Base-by-base conservation (phyloP, 2,113 vertebrate genomes). In the Crotalus tigris region DNA sequence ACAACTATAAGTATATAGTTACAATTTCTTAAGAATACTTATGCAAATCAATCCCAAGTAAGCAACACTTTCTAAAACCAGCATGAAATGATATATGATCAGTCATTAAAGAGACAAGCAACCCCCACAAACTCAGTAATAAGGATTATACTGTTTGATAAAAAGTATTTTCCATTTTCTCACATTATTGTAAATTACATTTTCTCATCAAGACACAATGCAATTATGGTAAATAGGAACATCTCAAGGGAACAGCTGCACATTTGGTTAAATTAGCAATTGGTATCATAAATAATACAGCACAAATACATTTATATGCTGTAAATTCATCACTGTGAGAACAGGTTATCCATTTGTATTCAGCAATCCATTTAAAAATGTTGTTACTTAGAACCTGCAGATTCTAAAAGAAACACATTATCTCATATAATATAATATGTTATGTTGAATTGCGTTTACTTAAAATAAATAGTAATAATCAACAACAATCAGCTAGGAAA, bases 251-350 rank as follows among this genome's bases (percentile, higher is more conserved):
- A 90, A 53, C 69, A 90, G 75, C 55, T 93, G 92, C 88, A 93
- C 57, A 59, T 92, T 92, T 90, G 88, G 88, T 85, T 92, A 93
- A 93, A 90, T 90, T 93, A 93, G 69, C 87, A 93, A 59, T 86
- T 29, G 19, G 55, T 23, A 51, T 69, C 88, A 93, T 64, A 93
- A 92, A 81, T 81, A 89, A 81, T 55, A 75, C 91, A 75, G 44
- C 75, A 90, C 39, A 55, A 85, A 93, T 53, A 61, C 88, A 54
- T 93, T 59, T 61, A 53, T 58, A 90, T 51, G 88, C 57, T 90
- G 23, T 90, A 90, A 59, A 93, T 93, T 85, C 81, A 86, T 69
- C 88, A 44, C 57, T 21, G 46, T 61, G 44, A 59, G 64, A 59
- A 49, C 92, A 92, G 44, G 57, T 4, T 86, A 90, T 86, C 33